Base-by-base conservation (phyloP, 2,888 invertebrate species). In the Baccha elongata region DNA sequence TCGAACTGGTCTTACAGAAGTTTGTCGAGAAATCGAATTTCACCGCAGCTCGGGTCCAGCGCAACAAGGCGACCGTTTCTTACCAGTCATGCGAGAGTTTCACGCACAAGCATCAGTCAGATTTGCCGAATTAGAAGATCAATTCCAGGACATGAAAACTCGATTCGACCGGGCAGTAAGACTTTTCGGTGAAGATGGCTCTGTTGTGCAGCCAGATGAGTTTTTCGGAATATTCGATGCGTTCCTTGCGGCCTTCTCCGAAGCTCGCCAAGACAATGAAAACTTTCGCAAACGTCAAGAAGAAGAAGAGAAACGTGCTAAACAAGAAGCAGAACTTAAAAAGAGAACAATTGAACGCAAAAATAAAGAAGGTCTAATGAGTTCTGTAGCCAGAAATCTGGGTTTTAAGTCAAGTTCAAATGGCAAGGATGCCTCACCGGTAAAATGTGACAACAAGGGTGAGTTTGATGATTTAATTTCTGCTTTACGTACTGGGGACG, bases 401-500 rank as follows among this genome's bases (percentile, higher is more conserved):
- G 94, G 92, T 75, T 90, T 94, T 64, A 95, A 95, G 86, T 91
- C 90, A 0, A 88, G 89, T 13, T 91, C 91, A 23, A 87, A 86
- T 17, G 78, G 80, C 53, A 78, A 69, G 13, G 84, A 85, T 21
- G 86, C 87, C 15, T 86, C 94, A 55, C 93, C 93, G 76, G 94
- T 94, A 86, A 86, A 87, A 26, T 86, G 86, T 44, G 87, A 88
- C 67, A 90, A 89, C 65, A 94, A 97, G 88, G 97, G 98, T 7
- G 98, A 98, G 91, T 98, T 98, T 90, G 98, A 98, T 88, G 98
- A 98, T 91, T 92, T 98, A 86, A 98, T 98, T 88, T 98, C 98
- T 0, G 98, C 98, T 0, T 90, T 98, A 62, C 91, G 98, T 76
- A 98, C 98, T 0, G 98, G 98, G 0, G 98, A 98, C 88, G 98